Conservation (phyloP, 1,140 invertebrate species). For the Asobara japonica region DNA sequence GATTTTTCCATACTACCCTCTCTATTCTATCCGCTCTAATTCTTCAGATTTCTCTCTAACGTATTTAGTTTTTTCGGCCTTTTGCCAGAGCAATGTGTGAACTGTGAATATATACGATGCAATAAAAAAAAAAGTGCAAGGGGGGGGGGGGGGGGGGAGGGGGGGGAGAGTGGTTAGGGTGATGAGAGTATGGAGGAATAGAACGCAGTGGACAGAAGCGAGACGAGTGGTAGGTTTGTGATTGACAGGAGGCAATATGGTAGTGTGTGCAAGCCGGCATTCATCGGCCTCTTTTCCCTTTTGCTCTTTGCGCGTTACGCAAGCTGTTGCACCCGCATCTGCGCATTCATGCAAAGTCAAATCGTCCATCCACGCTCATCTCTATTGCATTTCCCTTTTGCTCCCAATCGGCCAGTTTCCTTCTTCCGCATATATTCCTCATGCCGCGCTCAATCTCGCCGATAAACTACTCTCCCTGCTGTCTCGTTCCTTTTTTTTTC, state of each 20-base stretch:
- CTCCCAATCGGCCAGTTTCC: constrained; percentile 24
- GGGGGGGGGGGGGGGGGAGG: constrained; percentile 19
- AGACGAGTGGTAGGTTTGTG: constrained; percentile 58
- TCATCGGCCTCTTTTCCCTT: constrained; percentile 45
- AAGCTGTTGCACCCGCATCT: constrained; percentile 69
- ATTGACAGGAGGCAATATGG: constrained; percentile 63
- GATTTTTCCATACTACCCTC: no score
- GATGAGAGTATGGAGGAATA: constrained; percentile 41
- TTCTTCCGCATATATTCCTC: constrained; percentile 36
- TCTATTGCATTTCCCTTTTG: constrained; percentile 41
- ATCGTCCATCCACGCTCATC: constrained; percentile 54
- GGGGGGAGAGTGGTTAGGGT: constrained; percentile 1
- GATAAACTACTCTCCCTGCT: no score
- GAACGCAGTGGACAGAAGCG: constrained; percentile 26
- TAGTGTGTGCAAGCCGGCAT: constrained; percentile 40
- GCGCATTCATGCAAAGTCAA: constrained; percentile 68
- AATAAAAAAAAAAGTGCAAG: not conserved
- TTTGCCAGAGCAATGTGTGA: not conserved
- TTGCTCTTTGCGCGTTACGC: constrained; percentile 66
- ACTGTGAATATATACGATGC: not conserved
- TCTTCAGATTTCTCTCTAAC: not conserved
- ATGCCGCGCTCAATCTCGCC: constrained; percentile 44
- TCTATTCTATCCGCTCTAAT: not conserved
- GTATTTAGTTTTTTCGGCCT: not conserved
- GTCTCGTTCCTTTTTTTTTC: constrained; percentile 35